phyloP scores from a whole-genome alignment of 2,888 invertebrate species.

The Andrena fulva region DNA sequence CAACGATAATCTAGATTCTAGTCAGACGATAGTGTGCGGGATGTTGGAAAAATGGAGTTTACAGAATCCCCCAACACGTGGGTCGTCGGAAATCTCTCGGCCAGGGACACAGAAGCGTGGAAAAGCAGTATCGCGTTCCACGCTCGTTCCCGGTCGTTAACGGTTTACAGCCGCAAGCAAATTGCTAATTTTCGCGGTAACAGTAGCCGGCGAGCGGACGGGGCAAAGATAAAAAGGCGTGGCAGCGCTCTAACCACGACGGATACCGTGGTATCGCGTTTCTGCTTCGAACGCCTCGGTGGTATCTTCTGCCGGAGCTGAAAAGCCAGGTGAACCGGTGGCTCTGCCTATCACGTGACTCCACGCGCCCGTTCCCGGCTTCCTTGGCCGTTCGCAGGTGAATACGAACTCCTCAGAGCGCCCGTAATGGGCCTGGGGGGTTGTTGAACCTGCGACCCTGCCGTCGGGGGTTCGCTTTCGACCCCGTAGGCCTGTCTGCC shows the following conservation, averaged over 20 bases:
- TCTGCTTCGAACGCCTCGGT: constrained; percentile 22
- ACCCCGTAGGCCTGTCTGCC: constrained; percentile 60
- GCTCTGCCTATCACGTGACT: constrained; percentile 53
- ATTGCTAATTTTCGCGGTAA: constrained; percentile 61
- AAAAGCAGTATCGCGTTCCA: constrained; percentile 19
- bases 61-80: neutral
- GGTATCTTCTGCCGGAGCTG: constrained; percentile 16
- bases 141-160: constrained; percentile 32
- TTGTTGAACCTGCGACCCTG: constrained; percentile 69
- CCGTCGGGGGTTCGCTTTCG: constrained; percentile 57
- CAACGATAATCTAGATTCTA: no score
- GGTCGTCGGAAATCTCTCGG: neutral
- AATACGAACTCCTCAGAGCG: constrained; percentile 35
- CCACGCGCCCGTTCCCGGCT: constrained; percentile 38
- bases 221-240: constrained; percentile 41
- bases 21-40: neutral
- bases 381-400: constrained; percentile 36
- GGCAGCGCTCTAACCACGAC: constrained; percentile 21
- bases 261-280: constrained; percentile 43
- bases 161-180: constrained; percentile 57
- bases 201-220: constrained; percentile 14
- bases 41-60: neutral
- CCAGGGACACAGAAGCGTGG: neutral
- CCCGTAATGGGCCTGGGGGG: constrained; percentile 51
- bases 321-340: constrained; percentile 26